Percentiles rank a stretch among this genome's conserved stretches.
These are phyloP conservation scores for Danionella cerebrum DNA, from an alignment of 2,113 vertebrate genomes.

Conservation along the genomic window DNA sequence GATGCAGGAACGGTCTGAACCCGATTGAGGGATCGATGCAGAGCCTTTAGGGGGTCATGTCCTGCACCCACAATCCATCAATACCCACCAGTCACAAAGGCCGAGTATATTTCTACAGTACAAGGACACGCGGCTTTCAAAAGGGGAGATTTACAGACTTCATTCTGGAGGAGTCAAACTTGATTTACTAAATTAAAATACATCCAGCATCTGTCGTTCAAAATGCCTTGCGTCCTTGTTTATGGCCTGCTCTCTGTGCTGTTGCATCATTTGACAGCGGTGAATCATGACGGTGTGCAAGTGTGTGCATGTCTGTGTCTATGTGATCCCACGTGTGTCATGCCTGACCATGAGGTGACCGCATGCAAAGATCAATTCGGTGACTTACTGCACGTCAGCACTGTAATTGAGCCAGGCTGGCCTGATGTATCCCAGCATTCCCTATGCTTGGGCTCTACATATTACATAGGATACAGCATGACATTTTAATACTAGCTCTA, in stretches of 20 bases:
- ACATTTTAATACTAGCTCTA: not conserved
- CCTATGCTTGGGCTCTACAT: not conserved
- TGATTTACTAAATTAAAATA: not conserved
- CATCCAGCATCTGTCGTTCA: not conserved
- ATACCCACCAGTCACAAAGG: not conserved
- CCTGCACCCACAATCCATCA: not conserved
- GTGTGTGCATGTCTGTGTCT: not conserved
- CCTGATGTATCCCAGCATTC: not conserved
- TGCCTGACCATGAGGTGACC: not conserved
- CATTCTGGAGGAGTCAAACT: not conserved
- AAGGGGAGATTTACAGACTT: slow-evolving; percentile 7
- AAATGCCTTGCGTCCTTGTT: not conserved
- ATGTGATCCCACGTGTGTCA: not conserved
- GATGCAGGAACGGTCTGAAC: not conserved
- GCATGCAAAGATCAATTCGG: not conserved
- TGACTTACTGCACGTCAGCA: not conserved
- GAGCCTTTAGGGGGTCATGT: not conserved
- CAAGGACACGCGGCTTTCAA: too few species aligned
- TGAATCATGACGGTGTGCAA: not conserved
- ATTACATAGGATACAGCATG: not conserved
- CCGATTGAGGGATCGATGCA: not conserved
- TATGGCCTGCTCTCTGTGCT: not conserved
- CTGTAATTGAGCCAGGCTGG: not conserved
- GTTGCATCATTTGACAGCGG: not conserved
- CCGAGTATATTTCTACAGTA: too few species aligned